Conservation (phyloP, 2,888 invertebrate species). For the Clepsis dumicolana region DNA sequence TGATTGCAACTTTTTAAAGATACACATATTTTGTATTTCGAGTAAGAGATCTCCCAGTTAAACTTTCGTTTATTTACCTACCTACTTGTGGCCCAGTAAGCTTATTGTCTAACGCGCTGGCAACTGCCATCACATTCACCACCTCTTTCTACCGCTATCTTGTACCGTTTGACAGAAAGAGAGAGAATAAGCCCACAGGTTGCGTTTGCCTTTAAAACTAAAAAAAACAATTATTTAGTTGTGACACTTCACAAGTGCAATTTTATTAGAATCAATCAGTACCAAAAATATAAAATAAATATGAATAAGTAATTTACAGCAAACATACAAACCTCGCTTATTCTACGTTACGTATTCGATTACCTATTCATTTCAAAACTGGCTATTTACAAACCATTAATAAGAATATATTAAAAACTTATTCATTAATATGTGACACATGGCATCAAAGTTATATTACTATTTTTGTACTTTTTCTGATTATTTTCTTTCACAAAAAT, state of each 20-base stretch:
- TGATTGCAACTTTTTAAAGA: too few relatives aligned
- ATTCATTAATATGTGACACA: slow-evolving; percentile 55
- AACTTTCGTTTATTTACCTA: too few relatives aligned
- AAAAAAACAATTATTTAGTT: slow-evolving; percentile 49
- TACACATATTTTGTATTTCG: too few relatives aligned
- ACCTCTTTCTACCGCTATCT: too few relatives aligned
- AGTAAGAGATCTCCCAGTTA: too few relatives aligned
- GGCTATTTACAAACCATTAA: slow-evolving; percentile 30
- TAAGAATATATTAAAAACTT: slow-evolving; percentile 19
- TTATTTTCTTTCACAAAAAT: slow-evolving; percentile 36
- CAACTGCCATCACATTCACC: too few relatives aligned
- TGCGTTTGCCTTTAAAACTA: neutral
- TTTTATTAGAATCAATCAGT: slow-evolving; percentile 78
- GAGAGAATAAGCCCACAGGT: too few relatives aligned
- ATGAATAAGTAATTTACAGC: slow-evolving; percentile 62
- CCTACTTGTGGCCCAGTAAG: too few relatives aligned
- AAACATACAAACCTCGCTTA: slow-evolving; percentile 48
- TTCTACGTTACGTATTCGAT: slow-evolving; percentile 42
- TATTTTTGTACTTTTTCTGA: slow-evolving; percentile 32
- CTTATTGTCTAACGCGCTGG: too few relatives aligned
- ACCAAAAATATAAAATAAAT: slow-evolving; percentile 78
- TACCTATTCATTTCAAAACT: slow-evolving; percentile 37
- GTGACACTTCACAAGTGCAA: slow-evolving; percentile 81
- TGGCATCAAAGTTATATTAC: slow-evolving; percentile 62
- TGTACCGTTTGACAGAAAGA: too few relatives aligned